Percentiles rank a stretch among this genome's conserved stretches.
These are phyloP conservation scores for Emmelina monodactyla DNA, from an alignment of 2,888 invertebrate species.

Conservation along the genomic window DNA sequence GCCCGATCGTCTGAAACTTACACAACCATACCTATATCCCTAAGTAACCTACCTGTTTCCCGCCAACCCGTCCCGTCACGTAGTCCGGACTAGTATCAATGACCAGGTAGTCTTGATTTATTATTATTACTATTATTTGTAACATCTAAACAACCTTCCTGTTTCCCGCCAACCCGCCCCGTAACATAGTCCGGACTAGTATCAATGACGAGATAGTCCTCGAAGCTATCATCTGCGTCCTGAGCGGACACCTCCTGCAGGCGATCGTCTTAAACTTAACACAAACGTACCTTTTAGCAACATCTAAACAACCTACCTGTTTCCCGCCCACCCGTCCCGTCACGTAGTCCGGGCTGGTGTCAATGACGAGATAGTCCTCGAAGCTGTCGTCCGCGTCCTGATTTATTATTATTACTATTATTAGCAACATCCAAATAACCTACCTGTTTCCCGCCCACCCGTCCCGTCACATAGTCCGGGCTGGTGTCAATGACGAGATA, in stretches of 20 bases:
- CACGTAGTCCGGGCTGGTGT: constrained; percentile 41
- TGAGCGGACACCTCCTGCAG: constrained; percentile 23
- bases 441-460: constrained; percentile 47
- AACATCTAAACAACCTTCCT: too few species aligned
- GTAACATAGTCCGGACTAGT: constrained; percentile 45
- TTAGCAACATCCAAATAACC: too few species aligned
- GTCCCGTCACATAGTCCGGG: constrained; percentile 45
- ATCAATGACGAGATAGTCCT: constrained; percentile 40
- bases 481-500: constrained; percentile 38
- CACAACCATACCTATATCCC: too few species aligned
- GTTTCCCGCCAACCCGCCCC: constrained; percentile 42
- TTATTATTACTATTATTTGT: too few species aligned
- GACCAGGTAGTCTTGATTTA: constrained; percentile 38
- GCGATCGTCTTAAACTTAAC: too few species aligned
- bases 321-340: constrained; percentile 45
- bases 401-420: too few species aligned
- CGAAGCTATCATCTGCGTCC: constrained; percentile 10
- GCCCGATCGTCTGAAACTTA: too few species aligned
- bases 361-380: constrained; percentile 36
- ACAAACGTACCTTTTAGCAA: too few species aligned
- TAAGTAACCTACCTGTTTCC: constrained; percentile 47
- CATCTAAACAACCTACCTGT: too few species aligned
- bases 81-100: constrained; percentile 42
- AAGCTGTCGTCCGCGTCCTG: constrained; percentile 8
- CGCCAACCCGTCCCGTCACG: constrained; percentile 46